Percentiles rank a stretch among this genome's conserved stretches.
Conservation (phyloP, 2,797 vertebrate genomes). For the Scyliorhinus canicula region DNA sequence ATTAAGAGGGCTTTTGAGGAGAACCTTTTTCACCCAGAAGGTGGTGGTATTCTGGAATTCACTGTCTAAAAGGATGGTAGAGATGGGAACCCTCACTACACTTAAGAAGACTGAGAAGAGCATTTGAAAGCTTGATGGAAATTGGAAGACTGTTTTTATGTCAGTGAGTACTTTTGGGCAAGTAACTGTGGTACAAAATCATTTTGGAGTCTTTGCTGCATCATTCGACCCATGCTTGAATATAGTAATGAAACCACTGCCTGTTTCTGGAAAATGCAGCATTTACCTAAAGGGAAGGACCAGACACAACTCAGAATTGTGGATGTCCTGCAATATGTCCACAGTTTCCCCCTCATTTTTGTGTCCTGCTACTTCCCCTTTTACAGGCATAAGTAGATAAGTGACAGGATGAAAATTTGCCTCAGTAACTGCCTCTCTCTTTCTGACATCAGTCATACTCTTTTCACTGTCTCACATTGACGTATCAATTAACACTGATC, state of each 20-base stretch:
- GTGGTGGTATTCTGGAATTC: too few species aligned
- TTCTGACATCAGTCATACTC: not conserved
- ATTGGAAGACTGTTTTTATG: not conserved
- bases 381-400: not conserved
- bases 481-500: not conserved
- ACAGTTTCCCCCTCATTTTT: not conserved
- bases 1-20: too few species aligned
- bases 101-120: too few species aligned
- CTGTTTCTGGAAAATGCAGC: not conserved
- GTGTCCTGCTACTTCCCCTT: not conserved
- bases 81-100: too few species aligned
- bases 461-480: not conserved
- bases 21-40: too few species aligned
- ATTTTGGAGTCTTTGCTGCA: not conserved
- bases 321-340: not conserved
- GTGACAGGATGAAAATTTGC: not conserved
- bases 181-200: not conserved
- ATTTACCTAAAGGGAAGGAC: not conserved
- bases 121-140: not conserved
- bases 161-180: not conserved
- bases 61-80: too few species aligned
- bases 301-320: not conserved
- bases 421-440: not conserved
- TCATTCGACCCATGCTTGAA: not conserved
- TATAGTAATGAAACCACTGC: not conserved